phyloP scores from a whole-genome alignment of 1,140 invertebrate species.

The Lepidurus couesii region DNA sequence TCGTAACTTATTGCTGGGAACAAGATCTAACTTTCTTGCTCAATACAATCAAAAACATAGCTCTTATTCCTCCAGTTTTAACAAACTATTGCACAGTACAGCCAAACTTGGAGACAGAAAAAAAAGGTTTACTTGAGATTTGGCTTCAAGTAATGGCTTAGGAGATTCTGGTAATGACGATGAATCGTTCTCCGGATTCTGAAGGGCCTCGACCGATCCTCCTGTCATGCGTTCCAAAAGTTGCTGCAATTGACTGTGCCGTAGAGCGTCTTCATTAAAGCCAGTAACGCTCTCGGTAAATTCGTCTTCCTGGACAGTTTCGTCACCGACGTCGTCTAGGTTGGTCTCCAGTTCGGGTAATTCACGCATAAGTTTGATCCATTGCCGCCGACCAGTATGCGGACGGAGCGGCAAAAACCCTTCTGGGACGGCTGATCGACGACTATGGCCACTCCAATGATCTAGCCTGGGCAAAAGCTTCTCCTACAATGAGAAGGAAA shows the following conservation, averaged over 20 bases:
- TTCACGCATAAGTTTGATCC: neutral
- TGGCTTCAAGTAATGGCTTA: neutral
- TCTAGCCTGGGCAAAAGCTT: neutral
- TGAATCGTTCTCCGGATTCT: neutral
- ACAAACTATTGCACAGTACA: neutral
- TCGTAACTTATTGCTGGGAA: neutral
- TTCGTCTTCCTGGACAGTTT: neutral
- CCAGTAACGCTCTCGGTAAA: neutral
- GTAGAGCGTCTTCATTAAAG: neutral
- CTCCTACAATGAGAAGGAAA: neutral
- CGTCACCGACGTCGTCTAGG: neutral
- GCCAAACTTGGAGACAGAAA: neutral
- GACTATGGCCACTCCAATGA: neutral
- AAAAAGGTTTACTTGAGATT: neutral
- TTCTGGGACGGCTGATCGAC: neutral
- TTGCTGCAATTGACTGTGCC: neutral
- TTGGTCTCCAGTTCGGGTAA: neutral
- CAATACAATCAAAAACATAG: neutral
- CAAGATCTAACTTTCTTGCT: neutral
- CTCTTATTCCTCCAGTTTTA: neutral
- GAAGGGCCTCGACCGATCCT: neutral
- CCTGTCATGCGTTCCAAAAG: conserved; percentile 17
- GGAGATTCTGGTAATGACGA: neutral
- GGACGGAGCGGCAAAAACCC: neutral
- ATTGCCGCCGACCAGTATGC: conserved; percentile 3